Base-by-base conservation (phyloP, 2,888 invertebrate genomes). In the Aspidapion aeneum region DNA sequence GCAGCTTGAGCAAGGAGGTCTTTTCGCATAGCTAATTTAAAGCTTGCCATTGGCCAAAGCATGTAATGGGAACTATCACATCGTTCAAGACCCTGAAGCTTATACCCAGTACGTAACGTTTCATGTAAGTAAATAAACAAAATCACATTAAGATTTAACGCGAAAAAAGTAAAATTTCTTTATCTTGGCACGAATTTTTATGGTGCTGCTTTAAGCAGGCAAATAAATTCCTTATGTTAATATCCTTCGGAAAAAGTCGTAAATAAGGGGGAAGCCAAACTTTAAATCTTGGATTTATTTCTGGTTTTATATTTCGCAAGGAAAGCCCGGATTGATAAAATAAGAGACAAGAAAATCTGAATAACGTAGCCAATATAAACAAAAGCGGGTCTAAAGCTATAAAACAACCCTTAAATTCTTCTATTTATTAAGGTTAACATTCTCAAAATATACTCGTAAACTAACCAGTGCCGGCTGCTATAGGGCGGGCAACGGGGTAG, bases 221-320 rank as follows among this genome's bases (percentile, higher is more conserved):
- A 62, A 63, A 62, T 56, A 66, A 66, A 61, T 66, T 63, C 64
- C 64, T 64, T 66, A 66, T 66, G 64, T 64, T 66, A 66, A 66
- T 66, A 66, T 64, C 21, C 55, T 48, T 18, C 63, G 62, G 62
- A 63, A 63, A 66, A 66, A 63, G 66, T 66, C 66, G 66, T 66
- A 66, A 66, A 66, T 66, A 66, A 66, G 64, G 64, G 62, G 54
- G 64, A 64, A 54, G 49, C 61, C 62, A 63, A 64, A 63, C 62
- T 64, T 66, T 66, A 64, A 66, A 66, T 66, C 64, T 66, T 56
- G 52, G 52, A 19, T 60, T 63, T 64, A 62, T 65, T 63, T 65
- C 63, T 63, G 56, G 62, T 61, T 64, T 64, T 61, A 52, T 52
- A 52, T 52, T 35, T 35, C 35, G 35, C 52, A 17, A n/a, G 18